A percentile compares a stretch with the other conserved stretches of the same genome.
phyloP scores from a whole-genome alignment of 2,888 invertebrate species.

The Catonia carolina region DNA sequence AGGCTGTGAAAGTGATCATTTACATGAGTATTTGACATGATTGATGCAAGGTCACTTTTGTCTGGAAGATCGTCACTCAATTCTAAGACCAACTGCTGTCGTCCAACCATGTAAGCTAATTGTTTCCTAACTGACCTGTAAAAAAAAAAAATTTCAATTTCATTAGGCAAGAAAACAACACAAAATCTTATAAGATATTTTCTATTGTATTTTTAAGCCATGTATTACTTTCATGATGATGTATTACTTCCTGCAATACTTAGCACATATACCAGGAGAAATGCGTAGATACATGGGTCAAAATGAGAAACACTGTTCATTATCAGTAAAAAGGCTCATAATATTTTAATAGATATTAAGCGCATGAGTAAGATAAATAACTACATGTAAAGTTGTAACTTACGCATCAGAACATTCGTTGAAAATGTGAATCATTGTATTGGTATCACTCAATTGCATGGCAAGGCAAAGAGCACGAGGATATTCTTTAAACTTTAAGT shows the following conservation, averaged over 20 bases:
- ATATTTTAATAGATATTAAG: too few relatives aligned
- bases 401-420: constrained; percentile 74
- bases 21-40: constrained; percentile 89
- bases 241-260: too few relatives aligned
- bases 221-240: too few relatives aligned
- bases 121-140: constrained; percentile 80
- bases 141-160: background rate
- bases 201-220: too few relatives aligned
- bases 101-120: constrained; percentile 90
- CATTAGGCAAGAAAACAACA: too few relatives aligned
- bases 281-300: too few relatives aligned
- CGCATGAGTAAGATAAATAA: too few relatives aligned
- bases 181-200: too few relatives aligned
- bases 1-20: constrained; percentile 89
- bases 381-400: too few relatives aligned
- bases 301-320: too few relatives aligned
- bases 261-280: too few relatives aligned
- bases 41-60: constrained; percentile 76
- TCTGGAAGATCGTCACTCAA: constrained; percentile 58
- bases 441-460: constrained; percentile 78
- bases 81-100: constrained; percentile 87
- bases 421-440: constrained; percentile 78
- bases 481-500: constrained; percentile 78
- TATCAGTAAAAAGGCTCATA: too few relatives aligned
- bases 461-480: constrained; percentile 87